phyloP scores from a whole-genome alignment of 2,888 invertebrate genomes.

The Mythimna loreyi region DNA sequence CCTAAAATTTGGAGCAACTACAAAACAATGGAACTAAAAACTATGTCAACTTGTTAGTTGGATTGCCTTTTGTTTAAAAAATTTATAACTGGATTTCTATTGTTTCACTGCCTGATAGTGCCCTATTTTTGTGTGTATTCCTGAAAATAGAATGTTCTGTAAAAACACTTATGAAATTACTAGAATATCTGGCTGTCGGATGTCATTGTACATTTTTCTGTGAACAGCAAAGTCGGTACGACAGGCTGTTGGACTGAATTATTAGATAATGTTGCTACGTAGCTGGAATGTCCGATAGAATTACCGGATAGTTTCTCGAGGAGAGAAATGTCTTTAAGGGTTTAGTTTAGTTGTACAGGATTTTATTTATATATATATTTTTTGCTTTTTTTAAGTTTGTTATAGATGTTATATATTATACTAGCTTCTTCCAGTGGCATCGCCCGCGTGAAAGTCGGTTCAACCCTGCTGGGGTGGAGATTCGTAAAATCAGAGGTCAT shows the following conservation, averaged over 20 bases:
- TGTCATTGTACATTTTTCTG: slow-evolving; percentile 35
- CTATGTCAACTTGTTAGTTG: slow-evolving; percentile 57
- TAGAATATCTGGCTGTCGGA: slow-evolving; percentile 22
- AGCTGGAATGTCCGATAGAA: slow-evolving; percentile 8
- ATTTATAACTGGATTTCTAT: slow-evolving; percentile 38
- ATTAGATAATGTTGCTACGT: slow-evolving; percentile 25
- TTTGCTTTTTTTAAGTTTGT: neutral
- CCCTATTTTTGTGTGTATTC: slow-evolving; percentile 26
- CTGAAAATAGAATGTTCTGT: slow-evolving; percentile 15
- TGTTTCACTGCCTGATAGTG: slow-evolving; percentile 24
- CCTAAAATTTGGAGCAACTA: slow-evolving; percentile 44
- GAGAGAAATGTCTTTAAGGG: neutral
- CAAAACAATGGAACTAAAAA: slow-evolving; percentile 53
- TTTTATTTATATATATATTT: neutral
- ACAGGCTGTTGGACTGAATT: slow-evolving; percentile 37
- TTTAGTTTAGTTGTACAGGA: neutral
- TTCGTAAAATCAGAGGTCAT: too few species aligned
- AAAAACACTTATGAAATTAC: slow-evolving; percentile 49
- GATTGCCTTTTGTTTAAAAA: slow-evolving; percentile 56
- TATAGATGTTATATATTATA: too few species aligned
- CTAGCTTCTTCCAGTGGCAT: too few species aligned
- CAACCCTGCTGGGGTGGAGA: too few species aligned
- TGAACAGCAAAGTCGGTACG: slow-evolving; percentile 7
- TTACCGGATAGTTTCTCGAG: slow-evolving; percentile 11
- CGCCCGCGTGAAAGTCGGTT: too few species aligned